Percentiles rank a stretch among this genome's conserved stretches.
Evolutionary conservation across 2,797 vertebrate species (phyloP).

Genomic region (Chaunax sp.): DNA sequence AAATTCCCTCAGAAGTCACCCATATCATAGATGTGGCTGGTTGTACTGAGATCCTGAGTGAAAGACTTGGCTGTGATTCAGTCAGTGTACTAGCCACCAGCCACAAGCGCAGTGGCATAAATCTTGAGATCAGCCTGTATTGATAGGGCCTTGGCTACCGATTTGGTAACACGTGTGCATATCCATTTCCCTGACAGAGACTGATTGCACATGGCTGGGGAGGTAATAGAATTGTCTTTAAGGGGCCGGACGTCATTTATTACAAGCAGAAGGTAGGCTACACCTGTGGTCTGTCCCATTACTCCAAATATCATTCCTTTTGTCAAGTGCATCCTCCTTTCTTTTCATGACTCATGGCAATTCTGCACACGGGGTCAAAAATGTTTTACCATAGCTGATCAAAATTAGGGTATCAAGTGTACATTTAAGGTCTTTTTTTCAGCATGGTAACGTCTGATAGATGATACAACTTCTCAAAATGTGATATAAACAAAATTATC

Average conservation of each 20-base stretch:
- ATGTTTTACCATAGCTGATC: conserved; percentile 23
- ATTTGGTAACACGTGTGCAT: conserved; percentile 85
- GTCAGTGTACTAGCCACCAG: conserved; percentile 55
- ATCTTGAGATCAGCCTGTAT: conserved; percentile 82
- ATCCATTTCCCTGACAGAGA: conserved; percentile 86
- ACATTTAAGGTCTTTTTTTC: conserved; percentile 9
- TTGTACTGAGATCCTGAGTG: conserved; percentile 41
- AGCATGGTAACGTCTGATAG: conserved; percentile 16
- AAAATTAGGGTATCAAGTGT: conserved; percentile 24
- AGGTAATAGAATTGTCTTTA: conserved; percentile 90
- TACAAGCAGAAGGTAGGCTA: conserved; percentile 78
- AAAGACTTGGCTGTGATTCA: conserved; percentile 62
- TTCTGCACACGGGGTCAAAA: conserved; percentile 36
- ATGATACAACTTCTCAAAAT: conserved; percentile 3
- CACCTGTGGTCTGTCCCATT: conserved; percentile 77
- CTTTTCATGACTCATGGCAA: conserved; percentile 48
- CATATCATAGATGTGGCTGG: conserved; percentile 42
- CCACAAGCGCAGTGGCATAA: conserved; percentile 75
- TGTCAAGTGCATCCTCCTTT: conserved; percentile 61
- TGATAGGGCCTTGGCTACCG: conserved; percentile 82
- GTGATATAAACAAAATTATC: conserved; percentile 1
- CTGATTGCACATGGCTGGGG: conserved; percentile 80
- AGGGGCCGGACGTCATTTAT: conserved; percentile 84
- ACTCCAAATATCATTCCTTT: conserved; percentile 76
- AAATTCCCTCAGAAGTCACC: conserved; percentile 35